These are phyloP conservation scores for Trididemnum nubilum DNA, from an alignment of 23 tunicate species.

Conservation along the genomic window DNA sequence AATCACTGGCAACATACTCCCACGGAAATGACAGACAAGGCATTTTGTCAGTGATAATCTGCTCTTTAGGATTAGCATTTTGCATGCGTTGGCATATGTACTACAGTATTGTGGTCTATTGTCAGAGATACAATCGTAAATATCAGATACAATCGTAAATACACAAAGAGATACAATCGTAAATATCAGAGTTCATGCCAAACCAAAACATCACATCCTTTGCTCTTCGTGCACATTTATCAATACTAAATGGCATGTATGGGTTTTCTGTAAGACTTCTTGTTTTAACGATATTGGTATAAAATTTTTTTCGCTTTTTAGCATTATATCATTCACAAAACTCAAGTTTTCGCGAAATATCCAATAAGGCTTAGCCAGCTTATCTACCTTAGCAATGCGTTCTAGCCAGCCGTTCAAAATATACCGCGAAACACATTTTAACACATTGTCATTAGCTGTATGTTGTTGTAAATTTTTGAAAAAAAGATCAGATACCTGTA, in stretches of 20 bases:
- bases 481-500: too few species aligned
- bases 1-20: background rate
- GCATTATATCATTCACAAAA: background rate
- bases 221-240: background rate
- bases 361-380: background rate
- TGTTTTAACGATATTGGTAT: background rate
- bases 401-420: background rate
- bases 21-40: background rate
- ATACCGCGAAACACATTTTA: background rate
- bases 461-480: background rate
- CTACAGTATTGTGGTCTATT: background rate
- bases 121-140: background rate
- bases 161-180: too few species aligned
- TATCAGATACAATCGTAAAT: too few species aligned
- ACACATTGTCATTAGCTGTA: background rate
- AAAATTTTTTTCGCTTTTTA: background rate
- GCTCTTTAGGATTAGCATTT: background rate
- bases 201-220: background rate
- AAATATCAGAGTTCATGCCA: background rate
- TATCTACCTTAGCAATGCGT: background rate
- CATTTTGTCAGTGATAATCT: background rate
- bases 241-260: background rate
- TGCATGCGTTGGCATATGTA: background rate
- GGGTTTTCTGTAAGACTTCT: background rate
- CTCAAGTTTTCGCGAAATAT: background rate